Base-by-base conservation (phyloP, 2,797 vertebrate species). In the Trematomus bernacchii region DNA sequence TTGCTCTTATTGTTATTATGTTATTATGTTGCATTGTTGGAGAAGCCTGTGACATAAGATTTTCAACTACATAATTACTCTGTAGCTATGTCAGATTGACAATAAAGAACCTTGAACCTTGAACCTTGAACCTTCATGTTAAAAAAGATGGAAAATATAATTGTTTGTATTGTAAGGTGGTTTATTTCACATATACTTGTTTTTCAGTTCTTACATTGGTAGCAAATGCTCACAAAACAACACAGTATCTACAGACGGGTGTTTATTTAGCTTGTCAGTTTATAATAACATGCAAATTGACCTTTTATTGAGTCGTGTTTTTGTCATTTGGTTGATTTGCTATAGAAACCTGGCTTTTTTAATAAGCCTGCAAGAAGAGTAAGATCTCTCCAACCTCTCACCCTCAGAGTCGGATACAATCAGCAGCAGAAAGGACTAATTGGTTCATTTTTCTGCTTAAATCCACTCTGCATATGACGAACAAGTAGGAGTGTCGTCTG, bases 211-310 rank as follows among this genome's bases (percentile, higher is more conserved):
- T 52, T 43, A 3, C 27, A 18, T 23, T n/a, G 10, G 7, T 42
- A 11, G n/a, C 13, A 37, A 68, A 44, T 7, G 1, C 57, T 14
- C 8, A 9, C 27, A 8, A 47, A 50, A 9, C 18, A 62, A 57
- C 27, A 66, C 15, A 64, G 16, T 27, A 44, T 19, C 27, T 27
- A 5, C 27, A 27, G 16, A 64, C 10, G 11, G 23, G 42, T 40
- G 2, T 66, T 47, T 53, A 43, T 44, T 63, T n/a, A 21, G 10
- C 6, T 21, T 23, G 55, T 6, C 3, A 6, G 14, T 10, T 47
- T 14, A 57, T 66, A 23, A 21, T 77, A 48, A 27, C 3, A 78
- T 16, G 42, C 9, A 59, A 16, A 46, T 46, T 47, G 27, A 16
- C 21, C 1, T 18, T 43, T 65, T 6, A 27, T 6, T 51, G 23